Conservation (phyloP, 2,113 vertebrate genomes). For the Poeciliopsis retropinna region DNA sequence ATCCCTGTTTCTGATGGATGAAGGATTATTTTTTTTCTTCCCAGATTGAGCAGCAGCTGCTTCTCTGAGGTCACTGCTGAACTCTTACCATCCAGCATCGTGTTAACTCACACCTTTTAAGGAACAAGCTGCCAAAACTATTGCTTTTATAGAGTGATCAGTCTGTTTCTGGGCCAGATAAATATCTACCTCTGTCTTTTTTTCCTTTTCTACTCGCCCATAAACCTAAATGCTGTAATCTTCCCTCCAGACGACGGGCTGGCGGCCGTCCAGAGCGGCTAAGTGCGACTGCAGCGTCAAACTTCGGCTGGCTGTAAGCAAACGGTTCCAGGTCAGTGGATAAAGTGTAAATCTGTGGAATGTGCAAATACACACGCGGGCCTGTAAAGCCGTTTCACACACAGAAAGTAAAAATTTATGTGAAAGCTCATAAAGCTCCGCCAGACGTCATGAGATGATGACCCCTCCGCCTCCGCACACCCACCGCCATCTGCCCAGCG, state of each 20-base stretch:
- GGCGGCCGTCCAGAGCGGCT: not conserved
- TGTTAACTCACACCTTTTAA: constrained; percentile 1
- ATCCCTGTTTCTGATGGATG: not conserved
- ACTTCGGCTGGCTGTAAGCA: not conserved
- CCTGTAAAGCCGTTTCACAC: not conserved
- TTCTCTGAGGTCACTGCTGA: not conserved
- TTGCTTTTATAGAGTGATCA: not conserved
- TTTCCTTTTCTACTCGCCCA: not conserved
- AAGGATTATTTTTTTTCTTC: not conserved
- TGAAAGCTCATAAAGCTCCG: constrained; percentile 68
- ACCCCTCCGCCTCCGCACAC: not conserved
- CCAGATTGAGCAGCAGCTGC: not conserved
- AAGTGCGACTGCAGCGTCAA: not conserved
- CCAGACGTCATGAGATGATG: constrained; percentile 54
- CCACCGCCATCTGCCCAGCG: constrained; percentile 62
- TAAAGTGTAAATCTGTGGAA: not conserved
- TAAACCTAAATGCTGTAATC: not conserved
- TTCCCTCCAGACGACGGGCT: not conserved
- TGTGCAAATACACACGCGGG: not conserved
- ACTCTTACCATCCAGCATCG: not conserved
- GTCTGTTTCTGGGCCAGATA: not conserved
- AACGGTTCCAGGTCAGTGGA: not conserved
- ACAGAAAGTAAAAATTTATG: constrained; percentile 51
- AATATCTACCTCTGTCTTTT: not conserved
- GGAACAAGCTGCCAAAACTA: not conserved